phyloP scores from a whole-genome alignment of 2,888 invertebrate genomes.

The Scaptomyza polygonia region DNA sequence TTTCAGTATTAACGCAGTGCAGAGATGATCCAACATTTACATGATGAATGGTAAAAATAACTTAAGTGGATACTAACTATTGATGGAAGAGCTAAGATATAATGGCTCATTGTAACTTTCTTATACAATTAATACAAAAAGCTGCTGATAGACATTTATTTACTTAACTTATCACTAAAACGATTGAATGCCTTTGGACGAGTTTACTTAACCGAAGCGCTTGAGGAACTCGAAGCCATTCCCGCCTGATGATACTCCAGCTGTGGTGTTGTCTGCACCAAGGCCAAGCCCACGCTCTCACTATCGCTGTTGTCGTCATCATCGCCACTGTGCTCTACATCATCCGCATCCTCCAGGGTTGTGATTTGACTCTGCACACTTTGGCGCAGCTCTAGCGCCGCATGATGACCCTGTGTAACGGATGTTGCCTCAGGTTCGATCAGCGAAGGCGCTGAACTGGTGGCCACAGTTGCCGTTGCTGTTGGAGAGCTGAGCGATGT shows the following conservation, averaged over 20 bases:
- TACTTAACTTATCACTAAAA: conserved; percentile 34
- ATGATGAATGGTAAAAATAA: conserved; percentile 31
- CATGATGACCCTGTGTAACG: conserved; percentile 47
- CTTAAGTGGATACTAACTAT: conserved; percentile 39
- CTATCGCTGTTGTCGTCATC: conserved; percentile 54
- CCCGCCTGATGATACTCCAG: conserved; percentile 57
- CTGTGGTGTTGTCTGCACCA: conserved; percentile 63
- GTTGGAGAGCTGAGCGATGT: conserved; percentile 56
- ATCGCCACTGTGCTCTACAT: conserved; percentile 46
- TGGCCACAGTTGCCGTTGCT: conserved; percentile 28
- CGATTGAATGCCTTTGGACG: conserved; percentile 23
- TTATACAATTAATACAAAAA: conserved; percentile 27
- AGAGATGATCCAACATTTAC: conserved; percentile 50
- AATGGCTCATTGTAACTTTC: conserved; percentile 51
- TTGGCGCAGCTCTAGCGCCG: conserved; percentile 68
- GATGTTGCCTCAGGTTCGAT: conserved; percentile 45
- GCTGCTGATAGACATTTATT: conserved; percentile 22
- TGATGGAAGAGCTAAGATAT: conserved; percentile 74
- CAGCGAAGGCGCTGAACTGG: conserved; percentile 70
- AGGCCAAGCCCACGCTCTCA: conserved; percentile 57
- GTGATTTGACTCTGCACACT: conserved; percentile 78
- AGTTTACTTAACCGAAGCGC: conserved; percentile 71
- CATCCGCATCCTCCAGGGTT: conserved; percentile 76
- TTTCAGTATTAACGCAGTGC: conserved; percentile 45
- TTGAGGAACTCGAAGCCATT: conserved; percentile 63